phyloP scores from a whole-genome alignment of 2,888 invertebrate genomes.

The Tipula unca region DNA sequence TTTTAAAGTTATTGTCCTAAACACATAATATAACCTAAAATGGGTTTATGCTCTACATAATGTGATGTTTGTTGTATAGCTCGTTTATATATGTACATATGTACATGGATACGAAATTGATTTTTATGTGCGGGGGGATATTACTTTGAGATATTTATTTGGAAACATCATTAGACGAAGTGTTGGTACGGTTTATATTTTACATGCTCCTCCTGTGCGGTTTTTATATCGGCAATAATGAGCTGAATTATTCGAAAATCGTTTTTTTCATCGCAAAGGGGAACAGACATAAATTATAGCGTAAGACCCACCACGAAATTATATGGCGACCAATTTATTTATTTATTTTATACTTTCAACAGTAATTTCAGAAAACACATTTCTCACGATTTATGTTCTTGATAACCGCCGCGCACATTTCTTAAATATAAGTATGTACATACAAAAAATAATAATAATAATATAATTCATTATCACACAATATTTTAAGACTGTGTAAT shows the following conservation, averaged over 20 bases:
- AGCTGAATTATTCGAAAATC: not conserved
- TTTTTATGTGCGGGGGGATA: not conserved
- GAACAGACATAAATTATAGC: not conserved
- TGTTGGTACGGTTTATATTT: not conserved
- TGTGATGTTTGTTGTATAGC: not conserved
- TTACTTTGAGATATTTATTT: no score
- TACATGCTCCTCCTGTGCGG: not conserved
- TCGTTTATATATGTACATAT: no score
- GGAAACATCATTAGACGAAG: not conserved
- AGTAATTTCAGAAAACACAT: not conserved
- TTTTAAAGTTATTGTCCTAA: not conserved
- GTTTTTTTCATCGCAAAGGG: not conserved
- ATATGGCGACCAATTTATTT: not conserved
- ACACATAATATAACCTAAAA: not conserved
- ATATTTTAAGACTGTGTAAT: slow-evolving; percentile 4
- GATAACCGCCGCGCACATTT: not conserved
- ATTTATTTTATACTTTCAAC: slow-evolving; percentile 8
- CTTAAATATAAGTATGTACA: not conserved
- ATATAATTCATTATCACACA: slow-evolving; percentile 8
- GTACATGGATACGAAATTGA: not conserved
- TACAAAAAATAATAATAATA: not conserved
- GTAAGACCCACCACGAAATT: not conserved
- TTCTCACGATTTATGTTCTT: not conserved
- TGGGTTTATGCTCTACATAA: not conserved
- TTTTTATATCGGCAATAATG: not conserved